Evolutionary conservation across 2,113 vertebrate species (phyloP).

Genomic region (Gila orcuttii): DNA sequence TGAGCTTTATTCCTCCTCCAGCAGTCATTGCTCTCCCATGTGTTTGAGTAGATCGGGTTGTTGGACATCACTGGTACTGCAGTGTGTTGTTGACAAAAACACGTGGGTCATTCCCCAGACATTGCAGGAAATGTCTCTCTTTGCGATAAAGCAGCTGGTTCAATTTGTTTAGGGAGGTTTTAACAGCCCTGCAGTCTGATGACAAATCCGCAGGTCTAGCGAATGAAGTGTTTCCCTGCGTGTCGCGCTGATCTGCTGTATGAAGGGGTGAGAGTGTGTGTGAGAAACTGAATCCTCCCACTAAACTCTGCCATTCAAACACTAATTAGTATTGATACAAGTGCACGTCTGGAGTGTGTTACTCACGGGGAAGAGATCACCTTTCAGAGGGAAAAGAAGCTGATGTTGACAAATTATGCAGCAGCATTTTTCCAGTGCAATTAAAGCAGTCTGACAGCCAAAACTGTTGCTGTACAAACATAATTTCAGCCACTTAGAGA

Average conservation of each 20-base stretch:
- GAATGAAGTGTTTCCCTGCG: background rate
- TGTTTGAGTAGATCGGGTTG: conserved; percentile 1
- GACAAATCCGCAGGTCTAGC: conserved; percentile 9
- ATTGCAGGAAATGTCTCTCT: conserved; percentile 36
- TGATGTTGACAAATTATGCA: conserved; percentile 48
- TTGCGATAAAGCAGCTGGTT: background rate
- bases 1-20: background rate
- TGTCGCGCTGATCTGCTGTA: background rate
- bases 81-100: conserved; percentile 38
- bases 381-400: conserved; percentile 44
- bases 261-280: background rate
- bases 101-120: conserved; percentile 12
- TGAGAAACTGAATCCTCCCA: conserved; percentile 16
- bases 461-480: background rate
- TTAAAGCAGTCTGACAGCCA: background rate
- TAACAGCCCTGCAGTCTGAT: conserved; percentile 7
- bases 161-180: background rate
- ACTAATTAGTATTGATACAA: conserved; percentile 60
- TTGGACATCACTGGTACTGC: conserved; percentile 11
- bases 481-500: background rate
- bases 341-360: conserved; percentile 28
- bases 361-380: conserved; percentile 3
- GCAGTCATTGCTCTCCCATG: conserved; percentile 3
- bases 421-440: background rate
- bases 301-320: conserved; percentile 2